These are phyloP conservation scores for Upupa epops DNA, from an alignment of 2,113 vertebrate genomes.

Conservation along the genomic window DNA sequence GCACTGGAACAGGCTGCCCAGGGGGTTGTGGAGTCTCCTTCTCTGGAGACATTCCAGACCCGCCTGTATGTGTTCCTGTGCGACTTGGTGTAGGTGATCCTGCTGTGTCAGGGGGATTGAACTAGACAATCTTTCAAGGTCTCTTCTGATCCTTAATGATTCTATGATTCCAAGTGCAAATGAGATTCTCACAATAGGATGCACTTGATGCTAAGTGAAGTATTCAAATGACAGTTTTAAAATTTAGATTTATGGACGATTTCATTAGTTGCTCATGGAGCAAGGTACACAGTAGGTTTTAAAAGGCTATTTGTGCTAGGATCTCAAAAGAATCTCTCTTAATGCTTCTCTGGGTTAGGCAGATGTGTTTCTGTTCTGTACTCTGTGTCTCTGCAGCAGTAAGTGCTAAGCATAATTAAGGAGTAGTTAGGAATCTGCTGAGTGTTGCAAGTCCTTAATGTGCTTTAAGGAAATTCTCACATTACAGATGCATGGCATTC, in stretches of 20 bases:
- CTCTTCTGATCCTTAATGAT: too few species aligned
- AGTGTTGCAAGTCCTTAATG: constrained; percentile 42
- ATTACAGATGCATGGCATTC: constrained; percentile 14
- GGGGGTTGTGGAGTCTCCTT: too few species aligned
- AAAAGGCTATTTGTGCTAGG: not conserved
- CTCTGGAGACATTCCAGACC: too few species aligned
- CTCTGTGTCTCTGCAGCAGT: not conserved
- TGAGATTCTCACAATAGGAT: not conserved
- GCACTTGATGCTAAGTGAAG: not conserved
- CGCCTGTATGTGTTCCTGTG: too few species aligned
- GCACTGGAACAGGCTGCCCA: too few species aligned
- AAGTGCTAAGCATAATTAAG: constrained; percentile 44
- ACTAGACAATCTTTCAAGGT: too few species aligned
- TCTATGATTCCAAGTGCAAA: too few species aligned
- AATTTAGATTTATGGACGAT: not conserved
- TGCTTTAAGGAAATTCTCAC: constrained; percentile 29
- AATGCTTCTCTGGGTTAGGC: not conserved
- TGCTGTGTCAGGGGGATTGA: too few species aligned
- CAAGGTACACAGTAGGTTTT: not conserved
- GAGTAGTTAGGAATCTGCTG: constrained; percentile 62
- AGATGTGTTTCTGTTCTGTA: not conserved
- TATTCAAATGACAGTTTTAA: not conserved
- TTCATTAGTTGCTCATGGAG: not conserved
- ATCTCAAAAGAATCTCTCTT: not conserved
- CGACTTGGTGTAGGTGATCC: too few species aligned